These are phyloP conservation scores for Ennomos erosarius DNA, from an alignment of 2,888 invertebrate species.

Conservation along the genomic window DNA sequence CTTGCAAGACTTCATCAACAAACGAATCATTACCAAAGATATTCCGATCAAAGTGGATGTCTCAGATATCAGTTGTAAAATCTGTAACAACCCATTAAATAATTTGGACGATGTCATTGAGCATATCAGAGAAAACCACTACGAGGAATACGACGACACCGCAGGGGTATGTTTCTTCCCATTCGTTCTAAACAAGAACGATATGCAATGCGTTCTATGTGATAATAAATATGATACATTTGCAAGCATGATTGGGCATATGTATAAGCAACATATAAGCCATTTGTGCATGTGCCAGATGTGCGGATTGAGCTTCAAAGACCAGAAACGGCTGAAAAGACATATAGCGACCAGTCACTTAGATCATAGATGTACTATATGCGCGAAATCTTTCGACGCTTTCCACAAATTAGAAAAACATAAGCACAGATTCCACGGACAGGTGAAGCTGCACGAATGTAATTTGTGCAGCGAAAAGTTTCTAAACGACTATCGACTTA, in stretches of 20 bases:
- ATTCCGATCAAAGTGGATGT: slow-evolving; percentile 71
- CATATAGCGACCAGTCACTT: slow-evolving; percentile 62
- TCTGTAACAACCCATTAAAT: slow-evolving; percentile 48
- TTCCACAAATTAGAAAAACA: slow-evolving; percentile 60
- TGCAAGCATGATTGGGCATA: slow-evolving; percentile 60
- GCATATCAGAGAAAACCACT: slow-evolving; percentile 56
- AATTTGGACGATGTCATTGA: slow-evolving; percentile 57
- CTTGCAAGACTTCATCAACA: slow-evolving; percentile 54
- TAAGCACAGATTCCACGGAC: slow-evolving; percentile 60
- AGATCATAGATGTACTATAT: slow-evolving; percentile 60
- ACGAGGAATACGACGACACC: slow-evolving; percentile 53
- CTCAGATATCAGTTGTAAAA: slow-evolving; percentile 55
- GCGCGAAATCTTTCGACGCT: slow-evolving; percentile 73
- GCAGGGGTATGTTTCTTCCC: slow-evolving; percentile 62
- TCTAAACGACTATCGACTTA: slow-evolving; percentile 60
- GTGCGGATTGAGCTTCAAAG: slow-evolving; percentile 66
- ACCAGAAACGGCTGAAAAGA: slow-evolving; percentile 58
- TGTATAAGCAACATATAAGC: slow-evolving; percentile 65
- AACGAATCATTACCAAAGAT: slow-evolving; percentile 64
- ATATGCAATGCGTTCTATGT: slow-evolving; percentile 62
- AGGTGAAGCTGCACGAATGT: slow-evolving; percentile 54
- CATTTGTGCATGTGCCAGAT: slow-evolving; percentile 68
- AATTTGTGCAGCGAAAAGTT: slow-evolving; percentile 59
- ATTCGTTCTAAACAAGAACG: slow-evolving; percentile 56
- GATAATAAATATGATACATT: slow-evolving; percentile 62